These are phyloP conservation scores for Ceratitis capitata DNA, from an alignment of 1,140 invertebrate species.

Conservation along the genomic window DNA sequence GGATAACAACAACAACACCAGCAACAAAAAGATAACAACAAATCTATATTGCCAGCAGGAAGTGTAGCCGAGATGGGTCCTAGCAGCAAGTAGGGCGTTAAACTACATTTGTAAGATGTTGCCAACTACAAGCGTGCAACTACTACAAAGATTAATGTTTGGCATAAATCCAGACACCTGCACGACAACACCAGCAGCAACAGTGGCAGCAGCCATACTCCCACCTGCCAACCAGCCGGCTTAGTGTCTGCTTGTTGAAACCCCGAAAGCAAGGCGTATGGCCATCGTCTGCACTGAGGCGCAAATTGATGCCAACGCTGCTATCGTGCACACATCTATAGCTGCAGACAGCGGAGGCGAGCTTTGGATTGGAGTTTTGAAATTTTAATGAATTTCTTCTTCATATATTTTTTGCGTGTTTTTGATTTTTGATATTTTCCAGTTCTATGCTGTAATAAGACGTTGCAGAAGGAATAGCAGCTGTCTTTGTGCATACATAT, in stretches of 20 bases:
- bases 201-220: background rate
- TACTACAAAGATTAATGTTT: slow-evolving; percentile 6
- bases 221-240: background rate
- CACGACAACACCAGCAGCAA: background rate
- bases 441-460: background rate
- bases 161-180: background rate
- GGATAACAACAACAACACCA: background rate
- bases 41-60: background rate
- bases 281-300: background rate
- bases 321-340: background rate
- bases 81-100: background rate
- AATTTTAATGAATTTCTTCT: slow-evolving; percentile 4
- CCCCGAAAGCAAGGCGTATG: background rate
- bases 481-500: no score
- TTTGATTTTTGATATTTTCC: background rate
- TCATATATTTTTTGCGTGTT: background rate
- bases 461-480: no score
- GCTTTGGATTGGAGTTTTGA: background rate
- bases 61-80: background rate
- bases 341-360: background rate
- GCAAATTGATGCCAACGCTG: background rate
- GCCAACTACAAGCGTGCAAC: background rate
- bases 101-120: background rate
- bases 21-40: background rate
- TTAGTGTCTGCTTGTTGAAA: background rate